These are phyloP conservation scores for Butorides virescens DNA, from an alignment of 2,113 vertebrate species.

Conservation along the genomic window DNA sequence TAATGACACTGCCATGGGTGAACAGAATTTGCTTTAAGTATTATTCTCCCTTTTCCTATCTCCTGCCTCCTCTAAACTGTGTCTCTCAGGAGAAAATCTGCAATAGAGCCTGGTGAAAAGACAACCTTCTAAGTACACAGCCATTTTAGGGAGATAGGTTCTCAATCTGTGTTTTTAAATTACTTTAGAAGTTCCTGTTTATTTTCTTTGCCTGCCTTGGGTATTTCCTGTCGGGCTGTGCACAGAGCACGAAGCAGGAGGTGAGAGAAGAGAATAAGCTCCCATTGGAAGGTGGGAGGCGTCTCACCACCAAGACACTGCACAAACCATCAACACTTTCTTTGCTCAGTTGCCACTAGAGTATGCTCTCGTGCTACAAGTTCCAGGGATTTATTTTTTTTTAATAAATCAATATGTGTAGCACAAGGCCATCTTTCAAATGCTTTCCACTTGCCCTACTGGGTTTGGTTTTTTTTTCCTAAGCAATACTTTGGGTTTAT, in stretches of 20 bases:
- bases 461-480: not conserved
- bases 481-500: not conserved
- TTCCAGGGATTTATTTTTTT: not conserved
- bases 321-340: not conserved
- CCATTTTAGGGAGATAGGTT: not conserved
- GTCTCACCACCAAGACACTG: not conserved
- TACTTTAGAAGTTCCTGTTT: slow-evolving; percentile 70
- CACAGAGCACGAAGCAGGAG: not conserved
- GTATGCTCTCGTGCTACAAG: slow-evolving; percentile 68
- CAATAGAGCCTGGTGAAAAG: slow-evolving; percentile 61
- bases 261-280: slow-evolving; percentile 18
- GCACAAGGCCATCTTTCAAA: not conserved
- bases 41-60: slow-evolving; percentile 72
- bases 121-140: slow-evolving; percentile 63
- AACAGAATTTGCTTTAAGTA: slow-evolving; percentile 80
- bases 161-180: slow-evolving; percentile 30
- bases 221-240: not conserved
- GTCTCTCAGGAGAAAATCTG: slow-evolving; percentile 74
- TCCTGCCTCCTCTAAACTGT: slow-evolving; percentile 68
- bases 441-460: not conserved
- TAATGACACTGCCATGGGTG: slow-evolving; percentile 83
- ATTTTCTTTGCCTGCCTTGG: slow-evolving; percentile 56
- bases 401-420: not conserved
- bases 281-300: not conserved
- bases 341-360: slow-evolving; percentile 74